A percentile compares a stretch with the other conserved stretches of the same genome.
phyloP scores from a whole-genome alignment of 2,888 invertebrate species.

The Ceraclea dissimilis region DNA sequence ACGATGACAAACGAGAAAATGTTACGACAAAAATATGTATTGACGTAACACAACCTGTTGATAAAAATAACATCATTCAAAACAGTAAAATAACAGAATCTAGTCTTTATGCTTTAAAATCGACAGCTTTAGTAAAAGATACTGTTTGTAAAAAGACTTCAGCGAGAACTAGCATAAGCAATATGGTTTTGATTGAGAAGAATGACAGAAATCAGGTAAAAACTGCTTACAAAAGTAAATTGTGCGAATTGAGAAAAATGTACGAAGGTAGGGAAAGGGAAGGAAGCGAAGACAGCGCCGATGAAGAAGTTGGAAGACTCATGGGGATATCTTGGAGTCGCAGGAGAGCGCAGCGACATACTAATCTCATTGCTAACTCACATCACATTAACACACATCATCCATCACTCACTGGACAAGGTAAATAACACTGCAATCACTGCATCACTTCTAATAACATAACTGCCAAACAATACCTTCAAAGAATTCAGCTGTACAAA shows the following conservation, averaged over 20 bases:
- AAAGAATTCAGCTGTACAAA: no score
- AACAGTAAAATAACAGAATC: constrained; percentile 3
- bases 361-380: constrained; percentile 8
- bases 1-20: constrained; percentile 30
- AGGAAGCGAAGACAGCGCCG: constrained; percentile 40
- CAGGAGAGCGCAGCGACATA: constrained; percentile 10
- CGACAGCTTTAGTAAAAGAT: constrained; percentile 39
- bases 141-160: constrained; percentile 29
- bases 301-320: constrained; percentile 52
- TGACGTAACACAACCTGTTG: constrained; percentile 34
- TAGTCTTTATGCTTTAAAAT: constrained; percentile 34
- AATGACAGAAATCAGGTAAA: constrained; percentile 10
- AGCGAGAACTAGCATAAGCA: constrained; percentile 5
- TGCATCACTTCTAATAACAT: background rate
- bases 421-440: constrained; percentile 5
- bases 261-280: constrained; percentile 32
- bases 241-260: constrained; percentile 36
- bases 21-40: constrained; percentile 40
- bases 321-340: constrained; percentile 33
- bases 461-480: no score
- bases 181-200: constrained; percentile 19
- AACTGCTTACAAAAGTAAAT: constrained; percentile 26
- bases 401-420: constrained; percentile 3
- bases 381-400: constrained; percentile 12
- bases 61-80: constrained; percentile 25